phyloP scores from a whole-genome alignment of 2,888 invertebrate species.

The Machimus rusticus region DNA sequence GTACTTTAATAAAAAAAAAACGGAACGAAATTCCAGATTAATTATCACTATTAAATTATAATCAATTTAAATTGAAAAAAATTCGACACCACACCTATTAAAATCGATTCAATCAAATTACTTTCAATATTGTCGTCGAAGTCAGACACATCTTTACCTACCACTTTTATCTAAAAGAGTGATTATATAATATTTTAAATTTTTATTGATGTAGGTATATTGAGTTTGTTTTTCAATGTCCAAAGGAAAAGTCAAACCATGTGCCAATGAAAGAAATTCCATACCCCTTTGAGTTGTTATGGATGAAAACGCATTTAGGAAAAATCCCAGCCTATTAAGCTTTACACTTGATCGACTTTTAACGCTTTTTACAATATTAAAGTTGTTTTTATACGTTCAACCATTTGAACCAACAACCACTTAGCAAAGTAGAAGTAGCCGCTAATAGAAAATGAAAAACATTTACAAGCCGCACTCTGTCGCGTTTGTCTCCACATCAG shows the following conservation, averaged over 20 bases:
- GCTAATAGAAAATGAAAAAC: neutral
- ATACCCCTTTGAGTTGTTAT: neutral
- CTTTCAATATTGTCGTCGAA: too few species aligned
- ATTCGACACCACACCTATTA: too few species aligned
- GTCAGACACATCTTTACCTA: too few species aligned
- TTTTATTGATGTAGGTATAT: neutral
- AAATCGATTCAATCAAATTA: too few species aligned
- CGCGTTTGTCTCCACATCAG: neutral
- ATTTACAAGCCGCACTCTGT: neutral
- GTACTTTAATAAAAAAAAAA: too few species aligned
- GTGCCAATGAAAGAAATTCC: neutral
- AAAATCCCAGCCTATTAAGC: neutral
- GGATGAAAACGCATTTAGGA: neutral
- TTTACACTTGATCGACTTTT: neutral
- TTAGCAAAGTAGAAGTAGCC: neutral
- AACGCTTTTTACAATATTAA: neutral
- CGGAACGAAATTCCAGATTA: too few species aligned
- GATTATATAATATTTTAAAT: too few species aligned
- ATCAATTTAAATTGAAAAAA: too few species aligned
- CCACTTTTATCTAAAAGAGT: too few species aligned
- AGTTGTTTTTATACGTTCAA: neutral
- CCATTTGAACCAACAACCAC: constrained; percentile 1
- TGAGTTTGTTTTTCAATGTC: neutral
- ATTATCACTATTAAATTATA: too few species aligned
- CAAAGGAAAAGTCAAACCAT: neutral